Conservation (phyloP, 2,113 vertebrate species). For the Semnopithecus entellus region DNA sequence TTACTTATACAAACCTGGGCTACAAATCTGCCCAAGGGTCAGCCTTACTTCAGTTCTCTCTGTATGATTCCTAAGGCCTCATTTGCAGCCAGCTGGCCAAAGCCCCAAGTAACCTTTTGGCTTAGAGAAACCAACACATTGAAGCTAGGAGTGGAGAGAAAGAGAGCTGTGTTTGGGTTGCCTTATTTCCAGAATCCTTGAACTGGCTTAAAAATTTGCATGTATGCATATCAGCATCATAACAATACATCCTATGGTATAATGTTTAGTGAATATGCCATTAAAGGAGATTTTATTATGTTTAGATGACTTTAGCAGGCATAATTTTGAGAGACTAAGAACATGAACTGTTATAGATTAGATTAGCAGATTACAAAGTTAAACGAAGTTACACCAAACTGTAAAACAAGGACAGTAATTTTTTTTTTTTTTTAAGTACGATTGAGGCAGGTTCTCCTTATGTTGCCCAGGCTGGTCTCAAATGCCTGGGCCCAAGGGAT, state of each 20-base stretch:
- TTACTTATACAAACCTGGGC: not conserved
- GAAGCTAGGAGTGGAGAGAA: not conserved
- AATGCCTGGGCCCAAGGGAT: no score
- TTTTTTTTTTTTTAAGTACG: not conserved
- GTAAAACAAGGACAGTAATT: not conserved
- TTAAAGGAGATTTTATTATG: not conserved
- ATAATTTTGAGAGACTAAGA: not conserved
- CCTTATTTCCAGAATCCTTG: not conserved
- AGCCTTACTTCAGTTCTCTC: not conserved
- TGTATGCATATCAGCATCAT: not conserved
- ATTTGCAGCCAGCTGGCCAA: not conserved
- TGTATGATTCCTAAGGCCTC: not conserved
- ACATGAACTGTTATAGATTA: not conserved
- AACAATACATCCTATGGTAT: not conserved
- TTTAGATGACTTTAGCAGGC: not conserved
- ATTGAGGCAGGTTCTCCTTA: no score
- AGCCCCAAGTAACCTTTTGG: not conserved
- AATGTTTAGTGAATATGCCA: not conserved
- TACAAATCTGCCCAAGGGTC: not conserved
- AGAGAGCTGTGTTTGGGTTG: not conserved
- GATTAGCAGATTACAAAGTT: slow-evolving; percentile 6
- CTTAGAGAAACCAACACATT: not conserved
- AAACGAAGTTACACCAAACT: slow-evolving; percentile 21
- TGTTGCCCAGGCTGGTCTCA: no score
- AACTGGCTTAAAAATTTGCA: not conserved